Base-by-base conservation (phyloP, 2,888 invertebrate species). In the Cyaniris semiargus region DNA sequence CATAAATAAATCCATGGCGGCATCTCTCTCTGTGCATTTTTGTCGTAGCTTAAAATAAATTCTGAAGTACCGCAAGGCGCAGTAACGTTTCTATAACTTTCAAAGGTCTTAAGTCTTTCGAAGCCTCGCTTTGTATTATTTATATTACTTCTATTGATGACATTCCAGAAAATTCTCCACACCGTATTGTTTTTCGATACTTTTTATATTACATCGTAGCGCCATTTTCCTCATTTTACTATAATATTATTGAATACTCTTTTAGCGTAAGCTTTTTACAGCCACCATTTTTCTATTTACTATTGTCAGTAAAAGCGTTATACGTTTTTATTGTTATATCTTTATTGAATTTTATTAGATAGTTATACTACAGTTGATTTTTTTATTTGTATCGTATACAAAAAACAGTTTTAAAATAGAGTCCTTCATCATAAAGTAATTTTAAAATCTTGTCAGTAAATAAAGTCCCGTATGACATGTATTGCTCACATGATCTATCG, bases 401-500 rank as follows among this genome's bases (percentile, higher is more conserved):
- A 53, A 53, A 53, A 18, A 18, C 13, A 53, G 10, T 44, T 58
- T 58, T 13, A 13, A 60, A 23, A 60, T 60, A n/a, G 58, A 58
- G 8, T 58, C 0, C 58, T n/a, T 7, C 8, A 21, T n/a, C 58
- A n/a, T 58, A n/a, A 58, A n/a, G 7, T n/a, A 21, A 58, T 58
- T 58, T n/a, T 7, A n/a, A 56, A 56, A 56, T 18, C n/a, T 56
- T 48, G 15, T 53, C 53, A 15, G 58, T 58, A 58, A 8, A 60
- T 23, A 23, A 27, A 66, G 27, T 31, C 27, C 6, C 27, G 27
- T 31, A 66, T 10, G 7, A 6, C 27, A 66, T 6, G 18, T 0
- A 66, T 27, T 27, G 66, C 66, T 66, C 66, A 31, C 31, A 66
- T 66, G 66, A 66, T 66, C 31, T 66, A 66, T 66, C 31, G 66